Conservation (phyloP, 2,113 vertebrate species). For the Probosciger aterrimus region DNA sequence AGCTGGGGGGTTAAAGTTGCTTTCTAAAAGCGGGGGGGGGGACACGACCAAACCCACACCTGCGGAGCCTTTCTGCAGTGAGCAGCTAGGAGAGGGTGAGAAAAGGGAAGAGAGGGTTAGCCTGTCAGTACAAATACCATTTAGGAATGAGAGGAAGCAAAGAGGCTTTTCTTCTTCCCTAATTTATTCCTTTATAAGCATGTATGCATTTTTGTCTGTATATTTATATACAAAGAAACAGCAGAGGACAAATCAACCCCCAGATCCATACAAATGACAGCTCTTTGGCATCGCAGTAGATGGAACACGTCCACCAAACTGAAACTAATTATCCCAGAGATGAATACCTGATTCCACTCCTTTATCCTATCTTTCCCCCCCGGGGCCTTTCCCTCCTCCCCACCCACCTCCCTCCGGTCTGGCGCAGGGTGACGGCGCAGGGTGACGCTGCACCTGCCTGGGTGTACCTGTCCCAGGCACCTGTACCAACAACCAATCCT, state of each 20-base stretch:
- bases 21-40: neutral
- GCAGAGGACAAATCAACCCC: neutral
- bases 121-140: neutral
- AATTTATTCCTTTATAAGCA: neutral
- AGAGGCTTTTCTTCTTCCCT: neutral
- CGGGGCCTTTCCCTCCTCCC: neutral
- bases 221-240: neutral
- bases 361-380: neutral
- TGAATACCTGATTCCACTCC: neutral
- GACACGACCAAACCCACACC: accelerated
- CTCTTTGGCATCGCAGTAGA: neutral
- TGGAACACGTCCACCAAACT: neutral
- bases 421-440: slow-evolving; percentile 43
- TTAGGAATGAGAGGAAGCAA: neutral
- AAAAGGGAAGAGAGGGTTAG: neutral
- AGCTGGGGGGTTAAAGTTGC: neutral
- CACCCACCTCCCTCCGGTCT: neutral
- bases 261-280: neutral
- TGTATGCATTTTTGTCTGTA: neutral
- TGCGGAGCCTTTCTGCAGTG: neutral
- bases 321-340: slow-evolving; percentile 3
- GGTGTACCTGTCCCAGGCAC: slow-evolving; percentile 79
- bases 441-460: slow-evolving; percentile 83
- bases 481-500: slow-evolving; percentile 78
- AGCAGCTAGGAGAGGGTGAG: neutral